These are phyloP conservation scores for Micromys minutus DNA, from an alignment of 2,113 vertebrate genomes.

Conservation along the genomic window DNA sequence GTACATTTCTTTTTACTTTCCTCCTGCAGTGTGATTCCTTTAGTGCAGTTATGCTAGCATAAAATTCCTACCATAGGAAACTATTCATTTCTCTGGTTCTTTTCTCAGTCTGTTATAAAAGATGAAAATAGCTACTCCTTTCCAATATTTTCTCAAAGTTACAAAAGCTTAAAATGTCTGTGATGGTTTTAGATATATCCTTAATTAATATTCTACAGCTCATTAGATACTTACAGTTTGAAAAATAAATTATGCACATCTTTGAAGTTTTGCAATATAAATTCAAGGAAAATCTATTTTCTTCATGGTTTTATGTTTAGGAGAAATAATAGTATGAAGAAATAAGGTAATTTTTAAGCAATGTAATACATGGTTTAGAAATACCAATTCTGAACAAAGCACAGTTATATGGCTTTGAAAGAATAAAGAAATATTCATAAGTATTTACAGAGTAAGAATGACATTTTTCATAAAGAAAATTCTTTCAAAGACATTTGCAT, in stretches of 20 bases:
- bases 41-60: conserved; percentile 5
- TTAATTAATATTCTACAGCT: conserved; percentile 62
- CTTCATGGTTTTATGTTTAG: neutral
- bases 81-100: conserved; percentile 18
- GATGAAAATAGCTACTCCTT: conserved; percentile 37
- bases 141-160: conserved; percentile 52
- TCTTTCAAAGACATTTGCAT: neutral
- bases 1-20: conserved; percentile 53
- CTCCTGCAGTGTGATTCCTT: conserved; percentile 42
- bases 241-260: neutral
- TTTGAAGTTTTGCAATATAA: neutral
- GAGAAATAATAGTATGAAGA: conserved; percentile 10
- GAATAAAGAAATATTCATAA: neutral
- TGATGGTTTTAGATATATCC: conserved; percentile 12
- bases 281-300: neutral
- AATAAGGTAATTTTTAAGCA: conserved; percentile 24
- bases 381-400: neutral
- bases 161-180: conserved; percentile 42
- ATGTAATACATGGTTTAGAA: neutral
- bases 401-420: neutral
- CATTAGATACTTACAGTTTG: neutral
- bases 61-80: conserved; percentile 61
- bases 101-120: conserved; percentile 60
- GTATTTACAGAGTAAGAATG: neutral
- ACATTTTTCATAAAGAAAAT: neutral